Evolutionary conservation across 2,888 invertebrate species (phyloP).

Genomic region (Orthonevra nobilis): DNA sequence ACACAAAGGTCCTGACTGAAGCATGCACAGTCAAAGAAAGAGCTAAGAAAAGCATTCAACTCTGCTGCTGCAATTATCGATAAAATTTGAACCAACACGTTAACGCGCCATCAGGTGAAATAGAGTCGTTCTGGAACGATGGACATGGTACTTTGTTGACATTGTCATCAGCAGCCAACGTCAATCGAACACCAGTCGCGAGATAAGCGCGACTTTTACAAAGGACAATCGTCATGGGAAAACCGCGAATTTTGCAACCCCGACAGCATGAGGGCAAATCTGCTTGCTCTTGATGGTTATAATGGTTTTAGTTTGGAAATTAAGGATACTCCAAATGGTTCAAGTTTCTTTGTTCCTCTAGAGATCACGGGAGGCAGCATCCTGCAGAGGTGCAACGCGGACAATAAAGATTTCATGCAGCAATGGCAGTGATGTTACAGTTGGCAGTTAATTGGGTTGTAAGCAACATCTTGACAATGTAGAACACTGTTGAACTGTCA

Average conservation of each 20-base stretch:
- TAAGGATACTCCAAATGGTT: constrained; percentile 1
- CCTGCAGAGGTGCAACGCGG: constrained; percentile 13
- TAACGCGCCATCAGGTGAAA: constrained; percentile 4
- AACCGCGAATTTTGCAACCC: not conserved
- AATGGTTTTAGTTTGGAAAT: constrained; percentile 15
- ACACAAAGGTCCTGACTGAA: not conserved
- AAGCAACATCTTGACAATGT: constrained; percentile 33
- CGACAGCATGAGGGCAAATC: not conserved
- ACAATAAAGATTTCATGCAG: constrained; percentile 25
- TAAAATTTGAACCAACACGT: constrained; percentile 13
- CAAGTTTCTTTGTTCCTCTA: constrained; percentile 1
- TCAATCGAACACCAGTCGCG: constrained; percentile 23
- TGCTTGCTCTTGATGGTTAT: not conserved
- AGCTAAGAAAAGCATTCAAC: not conserved
- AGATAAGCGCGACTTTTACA: constrained; percentile 49
- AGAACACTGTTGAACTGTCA: constrained; percentile 26
- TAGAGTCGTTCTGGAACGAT: constrained; percentile 1
- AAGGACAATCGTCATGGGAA: not conserved
- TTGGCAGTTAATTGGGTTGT: constrained; percentile 4
- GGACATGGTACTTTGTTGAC: not conserved
- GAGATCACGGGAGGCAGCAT: not conserved
- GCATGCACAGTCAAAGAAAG: not conserved
- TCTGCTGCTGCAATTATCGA: constrained; percentile 13
- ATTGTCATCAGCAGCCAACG: constrained; percentile 7
- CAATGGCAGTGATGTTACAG: constrained; percentile 7